A percentile compares a stretch with the other conserved stretches of the same genome.
phyloP scores from a whole-genome alignment of 2,888 invertebrate genomes.

The Phrixothrix hirtus region DNA sequence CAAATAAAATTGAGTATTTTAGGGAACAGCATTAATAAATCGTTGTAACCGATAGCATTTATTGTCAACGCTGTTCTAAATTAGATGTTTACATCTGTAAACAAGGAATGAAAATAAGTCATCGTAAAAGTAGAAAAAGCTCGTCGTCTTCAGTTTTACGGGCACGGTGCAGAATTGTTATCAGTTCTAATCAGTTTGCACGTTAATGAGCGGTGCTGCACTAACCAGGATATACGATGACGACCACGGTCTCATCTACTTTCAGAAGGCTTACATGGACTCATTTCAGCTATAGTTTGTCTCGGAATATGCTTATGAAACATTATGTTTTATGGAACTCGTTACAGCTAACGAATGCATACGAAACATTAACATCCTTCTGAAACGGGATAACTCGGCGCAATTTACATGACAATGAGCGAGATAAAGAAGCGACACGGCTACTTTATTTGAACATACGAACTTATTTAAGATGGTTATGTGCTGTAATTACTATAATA shows the following conservation, averaged over 20 bases:
- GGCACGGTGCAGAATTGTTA: conserved; percentile 13
- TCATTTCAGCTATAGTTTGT: conserved; percentile 41
- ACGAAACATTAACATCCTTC: conserved; percentile 33
- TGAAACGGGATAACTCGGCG: conserved; percentile 30
- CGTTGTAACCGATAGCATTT: no score
- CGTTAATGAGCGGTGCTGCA: conserved; percentile 43
- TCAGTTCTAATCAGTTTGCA: conserved; percentile 41
- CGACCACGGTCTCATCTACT: conserved; percentile 38
- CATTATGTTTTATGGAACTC: conserved; percentile 44
- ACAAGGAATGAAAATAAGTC: no score
- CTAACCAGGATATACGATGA: conserved; percentile 40
- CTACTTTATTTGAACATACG: conserved; percentile 28
- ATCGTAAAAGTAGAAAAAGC: no score
- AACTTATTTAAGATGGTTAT: conserved; percentile 26
- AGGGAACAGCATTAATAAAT: no score
- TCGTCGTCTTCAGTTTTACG: neutral
- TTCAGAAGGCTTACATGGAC: conserved; percentile 37
- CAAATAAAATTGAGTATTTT: no score
- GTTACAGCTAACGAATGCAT: conserved; percentile 38
- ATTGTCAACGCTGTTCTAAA: no score
- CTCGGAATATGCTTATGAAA: conserved; percentile 45
- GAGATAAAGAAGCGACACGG: conserved; percentile 29
- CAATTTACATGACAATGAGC: conserved; percentile 33
- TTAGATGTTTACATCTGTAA: no score
- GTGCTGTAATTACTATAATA: conserved; percentile 20